These are phyloP conservation scores for Gymnothorax javanicus DNA, from an alignment of 2,797 vertebrate species.

Conservation along the genomic window DNA sequence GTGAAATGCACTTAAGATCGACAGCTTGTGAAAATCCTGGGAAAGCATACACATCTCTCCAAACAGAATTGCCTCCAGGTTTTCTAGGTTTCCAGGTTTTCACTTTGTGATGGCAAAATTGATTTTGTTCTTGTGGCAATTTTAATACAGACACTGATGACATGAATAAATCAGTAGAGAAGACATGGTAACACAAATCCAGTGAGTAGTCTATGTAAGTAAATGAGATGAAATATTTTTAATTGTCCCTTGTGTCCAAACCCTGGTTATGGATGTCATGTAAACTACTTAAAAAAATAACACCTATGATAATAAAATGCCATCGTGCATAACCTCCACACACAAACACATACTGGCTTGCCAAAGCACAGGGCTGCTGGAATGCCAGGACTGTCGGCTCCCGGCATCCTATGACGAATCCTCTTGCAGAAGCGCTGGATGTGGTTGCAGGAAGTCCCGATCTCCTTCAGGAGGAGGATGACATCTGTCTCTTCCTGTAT, in stretches of 20 bases:
- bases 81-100: not conserved
- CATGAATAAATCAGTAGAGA: no score
- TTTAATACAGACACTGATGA: no score
- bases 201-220: no score
- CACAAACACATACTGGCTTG: slow-evolving; percentile 71
- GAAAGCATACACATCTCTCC: not conserved
- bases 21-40: no score
- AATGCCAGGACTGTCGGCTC: slow-evolving; percentile 90
- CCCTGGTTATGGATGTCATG: not conserved
- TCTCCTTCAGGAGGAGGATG: slow-evolving; percentile 86
- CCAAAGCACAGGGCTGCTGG: slow-evolving; percentile 86
- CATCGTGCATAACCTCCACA: not conserved
- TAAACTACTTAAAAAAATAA: not conserved
- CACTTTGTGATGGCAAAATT: not conserved
- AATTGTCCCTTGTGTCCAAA: not conserved
- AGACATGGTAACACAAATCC: no score
- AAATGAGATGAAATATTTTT: not conserved
- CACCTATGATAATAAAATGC: not conserved
- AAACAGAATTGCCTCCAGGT: not conserved
- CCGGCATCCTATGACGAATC: slow-evolving; percentile 94
- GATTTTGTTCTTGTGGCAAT: not conserved
- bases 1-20: no score
- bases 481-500: slow-evolving; percentile 89
- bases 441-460: slow-evolving; percentile 95
- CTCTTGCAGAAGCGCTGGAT: slow-evolving; percentile 98